phyloP scores from a whole-genome alignment of 2,113 vertebrate species.

The Sardina pilchardus region DNA sequence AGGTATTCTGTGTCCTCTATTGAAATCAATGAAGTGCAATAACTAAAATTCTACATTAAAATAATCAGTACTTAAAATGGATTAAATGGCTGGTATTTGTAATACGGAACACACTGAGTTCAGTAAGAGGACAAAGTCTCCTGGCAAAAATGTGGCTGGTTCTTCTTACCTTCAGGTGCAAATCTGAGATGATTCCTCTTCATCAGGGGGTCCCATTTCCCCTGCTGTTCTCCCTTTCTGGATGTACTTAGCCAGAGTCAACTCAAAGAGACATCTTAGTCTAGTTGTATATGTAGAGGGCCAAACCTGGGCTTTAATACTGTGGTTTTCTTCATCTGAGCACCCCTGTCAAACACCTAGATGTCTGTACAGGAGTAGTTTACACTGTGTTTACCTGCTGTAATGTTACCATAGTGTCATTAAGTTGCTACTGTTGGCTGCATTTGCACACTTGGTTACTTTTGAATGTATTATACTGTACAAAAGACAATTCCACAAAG shows the following conservation, averaged over 20 bases:
- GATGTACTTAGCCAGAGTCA: background rate
- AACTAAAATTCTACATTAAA: background rate
- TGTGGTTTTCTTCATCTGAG: background rate
- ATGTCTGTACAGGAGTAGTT: background rate
- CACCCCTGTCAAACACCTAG: background rate
- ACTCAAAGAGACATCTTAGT: background rate
- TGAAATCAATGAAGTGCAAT: background rate
- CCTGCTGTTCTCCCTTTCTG: background rate
- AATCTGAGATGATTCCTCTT: background rate
- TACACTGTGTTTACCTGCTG: background rate
- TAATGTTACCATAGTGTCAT: slow-evolving; percentile 6
- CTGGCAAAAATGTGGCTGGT: background rate
- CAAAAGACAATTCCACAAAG: background rate
- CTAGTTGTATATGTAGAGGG: background rate
- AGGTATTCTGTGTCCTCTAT: background rate
- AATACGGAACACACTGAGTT: background rate
- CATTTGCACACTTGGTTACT: background rate
- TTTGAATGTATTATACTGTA: background rate
- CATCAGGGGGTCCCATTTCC: background rate
- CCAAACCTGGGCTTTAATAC: slow-evolving; percentile 1
- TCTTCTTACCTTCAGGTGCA: background rate
- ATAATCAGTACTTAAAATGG: background rate
- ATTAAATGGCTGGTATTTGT: background rate
- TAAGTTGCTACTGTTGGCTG: background rate
- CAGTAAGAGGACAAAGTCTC: background rate